Conservation (phyloP, 1,140 invertebrate species). For the Sipha flava region DNA sequence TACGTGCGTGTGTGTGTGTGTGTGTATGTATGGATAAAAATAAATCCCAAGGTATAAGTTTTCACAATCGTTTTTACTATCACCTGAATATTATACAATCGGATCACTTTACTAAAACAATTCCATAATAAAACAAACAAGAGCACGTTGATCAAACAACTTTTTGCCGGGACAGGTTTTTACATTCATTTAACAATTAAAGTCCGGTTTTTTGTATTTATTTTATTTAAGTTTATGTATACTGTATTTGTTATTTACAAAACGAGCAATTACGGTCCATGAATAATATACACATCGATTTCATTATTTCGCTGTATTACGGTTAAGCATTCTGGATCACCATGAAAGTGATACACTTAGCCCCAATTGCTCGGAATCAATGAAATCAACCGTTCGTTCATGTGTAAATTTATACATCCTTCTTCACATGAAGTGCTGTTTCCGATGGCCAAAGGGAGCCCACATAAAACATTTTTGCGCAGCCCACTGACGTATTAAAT, state of each 20-base stretch:
- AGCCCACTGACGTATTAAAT: neutral
- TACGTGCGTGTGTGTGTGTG: neutral
- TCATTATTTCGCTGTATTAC: neutral
- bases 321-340: neutral
- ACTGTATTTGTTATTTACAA: neutral
- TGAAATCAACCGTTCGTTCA: neutral
- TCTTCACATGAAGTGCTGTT: no score
- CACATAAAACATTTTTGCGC: neutral
- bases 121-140: neutral
- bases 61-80: constrained; percentile 1
- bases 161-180: neutral
- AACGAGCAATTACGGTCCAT: neutral
- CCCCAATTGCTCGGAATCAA: neutral
- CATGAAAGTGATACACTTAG: constrained; percentile 2
- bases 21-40: neutral
- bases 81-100: constrained; percentile 23
- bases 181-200: constrained; percentile 11
- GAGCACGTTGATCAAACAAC: constrained; percentile 9
- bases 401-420: no score
- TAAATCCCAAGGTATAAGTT: neutral
- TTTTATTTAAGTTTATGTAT: neutral
- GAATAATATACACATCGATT: neutral
- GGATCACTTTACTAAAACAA: neutral
- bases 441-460: neutral
- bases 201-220: constrained; percentile 7